phyloP scores from a whole-genome alignment of 2,113 vertebrate genomes.

The Epinephelus lanceolatus region DNA sequence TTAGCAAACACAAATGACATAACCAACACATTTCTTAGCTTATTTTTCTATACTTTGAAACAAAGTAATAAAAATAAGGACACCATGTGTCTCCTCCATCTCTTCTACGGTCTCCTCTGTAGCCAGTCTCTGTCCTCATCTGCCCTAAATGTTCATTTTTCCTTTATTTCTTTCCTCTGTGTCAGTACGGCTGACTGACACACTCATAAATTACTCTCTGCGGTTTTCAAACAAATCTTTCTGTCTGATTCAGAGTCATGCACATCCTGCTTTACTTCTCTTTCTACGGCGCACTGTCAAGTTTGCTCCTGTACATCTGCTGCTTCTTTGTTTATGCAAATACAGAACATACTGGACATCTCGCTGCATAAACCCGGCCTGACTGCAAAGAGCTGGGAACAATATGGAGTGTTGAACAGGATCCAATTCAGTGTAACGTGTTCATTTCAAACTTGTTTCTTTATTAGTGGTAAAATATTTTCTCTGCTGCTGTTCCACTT shows the following conservation, averaged over 20 bases:
- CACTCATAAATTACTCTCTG: neutral
- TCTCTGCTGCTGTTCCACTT: neutral
- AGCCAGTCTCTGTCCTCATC: neutral
- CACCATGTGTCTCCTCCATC: neutral
- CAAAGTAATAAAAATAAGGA: neutral
- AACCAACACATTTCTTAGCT: neutral
- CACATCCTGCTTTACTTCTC: conserved; percentile 25
- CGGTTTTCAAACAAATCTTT: conserved; percentile 7
- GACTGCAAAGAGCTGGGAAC: neutral
- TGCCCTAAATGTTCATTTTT: neutral
- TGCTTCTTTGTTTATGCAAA: conserved; percentile 30
- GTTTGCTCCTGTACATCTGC: neutral
- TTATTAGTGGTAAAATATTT: neutral
- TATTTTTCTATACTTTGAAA: neutral
- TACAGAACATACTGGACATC: neutral
- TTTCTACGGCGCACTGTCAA: neutral
- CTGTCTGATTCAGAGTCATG: conserved; percentile 20
- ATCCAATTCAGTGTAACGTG: neutral
- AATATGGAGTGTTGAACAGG: neutral
- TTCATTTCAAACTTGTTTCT: neutral
- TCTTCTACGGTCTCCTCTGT: neutral
- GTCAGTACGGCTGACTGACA: neutral
- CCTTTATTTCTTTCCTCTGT: neutral
- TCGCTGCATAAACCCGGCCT: neutral
- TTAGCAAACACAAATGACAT: neutral